These are phyloP conservation scores for Hydropsyche betteni DNA, from an alignment of 2,888 invertebrate genomes.

Conservation along the genomic window DNA sequence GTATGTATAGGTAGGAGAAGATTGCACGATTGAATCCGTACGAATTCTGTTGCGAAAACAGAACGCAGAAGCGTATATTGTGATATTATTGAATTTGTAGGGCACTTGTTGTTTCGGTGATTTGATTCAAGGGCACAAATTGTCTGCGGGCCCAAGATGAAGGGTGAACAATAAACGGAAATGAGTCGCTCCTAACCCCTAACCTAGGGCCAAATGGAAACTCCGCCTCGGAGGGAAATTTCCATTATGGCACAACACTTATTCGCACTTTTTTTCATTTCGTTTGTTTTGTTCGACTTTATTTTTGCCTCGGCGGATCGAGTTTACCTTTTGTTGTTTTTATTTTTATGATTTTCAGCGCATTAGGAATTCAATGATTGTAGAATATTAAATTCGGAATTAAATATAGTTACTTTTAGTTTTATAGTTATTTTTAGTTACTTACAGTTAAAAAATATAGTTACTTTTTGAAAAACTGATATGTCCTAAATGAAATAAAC, in stretches of 20 bases:
- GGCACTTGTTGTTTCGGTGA: conserved; percentile 33
- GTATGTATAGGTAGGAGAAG: background rate
- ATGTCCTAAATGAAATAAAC: background rate
- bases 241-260: conserved; percentile 21
- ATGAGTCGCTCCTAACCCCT: conserved; percentile 45
- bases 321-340: no score
- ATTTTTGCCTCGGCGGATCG: no score
- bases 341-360: no score
- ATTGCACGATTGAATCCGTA: no score
- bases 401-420: no score
- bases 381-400: no score
- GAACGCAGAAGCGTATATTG: conserved; percentile 10
- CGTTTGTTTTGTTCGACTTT: no score
- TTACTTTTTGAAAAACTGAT: background rate
- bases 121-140: conserved; percentile 39
- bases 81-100: conserved; percentile 34
- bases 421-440: no score
- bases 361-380: no score
- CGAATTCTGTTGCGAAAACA: background rate
- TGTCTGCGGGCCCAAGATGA: conserved; percentile 41
- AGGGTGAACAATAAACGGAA: conserved; percentile 51
- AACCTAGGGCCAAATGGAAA: conserved; percentile 40
- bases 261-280: no score
- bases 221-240: conserved; percentile 23
- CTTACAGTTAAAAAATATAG: no score